Evolutionary conservation across 2,113 vertebrate genomes (phyloP).

Genomic region (Athene cunicularia): DNA sequence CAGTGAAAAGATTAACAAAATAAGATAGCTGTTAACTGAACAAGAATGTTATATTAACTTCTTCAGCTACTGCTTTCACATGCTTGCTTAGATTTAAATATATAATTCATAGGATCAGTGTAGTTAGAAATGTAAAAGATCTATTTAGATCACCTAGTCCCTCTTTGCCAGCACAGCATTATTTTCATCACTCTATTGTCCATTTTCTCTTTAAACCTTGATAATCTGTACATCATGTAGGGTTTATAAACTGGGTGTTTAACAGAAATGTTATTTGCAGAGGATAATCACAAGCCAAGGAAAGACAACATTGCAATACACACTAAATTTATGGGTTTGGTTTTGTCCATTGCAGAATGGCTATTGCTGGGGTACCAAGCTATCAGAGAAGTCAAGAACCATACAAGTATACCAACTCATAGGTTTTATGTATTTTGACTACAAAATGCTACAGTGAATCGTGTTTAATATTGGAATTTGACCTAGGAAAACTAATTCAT

Average conservation of each 20-base stretch:
- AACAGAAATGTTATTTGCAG: slow-evolving; percentile 17
- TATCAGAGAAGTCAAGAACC: neutral
- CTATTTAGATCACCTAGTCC: neutral
- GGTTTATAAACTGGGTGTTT: neutral
- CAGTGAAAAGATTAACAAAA: neutral
- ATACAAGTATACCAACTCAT: neutral
- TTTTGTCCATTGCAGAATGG: neutral
- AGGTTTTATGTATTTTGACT: neutral
- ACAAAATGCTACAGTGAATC: neutral
- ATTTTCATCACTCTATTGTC: neutral
- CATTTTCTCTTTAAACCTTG: slow-evolving; percentile 13
- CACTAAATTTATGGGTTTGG: neutral
- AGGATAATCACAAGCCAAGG: neutral
- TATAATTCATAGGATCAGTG: neutral
- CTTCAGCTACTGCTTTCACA: neutral
- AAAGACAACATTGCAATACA: neutral
- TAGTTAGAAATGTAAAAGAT: neutral
- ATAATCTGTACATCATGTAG: neutral
- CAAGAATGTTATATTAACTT: neutral
- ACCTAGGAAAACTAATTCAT: neutral
- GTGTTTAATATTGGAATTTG: neutral
- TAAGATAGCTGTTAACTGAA: neutral
- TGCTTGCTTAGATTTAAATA: neutral
- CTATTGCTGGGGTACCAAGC: neutral
- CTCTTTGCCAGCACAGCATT: neutral